Evolutionary conservation across 2,113 vertebrate genomes (phyloP).

Genomic region (Sarotherodon lohbergeri): DNA sequence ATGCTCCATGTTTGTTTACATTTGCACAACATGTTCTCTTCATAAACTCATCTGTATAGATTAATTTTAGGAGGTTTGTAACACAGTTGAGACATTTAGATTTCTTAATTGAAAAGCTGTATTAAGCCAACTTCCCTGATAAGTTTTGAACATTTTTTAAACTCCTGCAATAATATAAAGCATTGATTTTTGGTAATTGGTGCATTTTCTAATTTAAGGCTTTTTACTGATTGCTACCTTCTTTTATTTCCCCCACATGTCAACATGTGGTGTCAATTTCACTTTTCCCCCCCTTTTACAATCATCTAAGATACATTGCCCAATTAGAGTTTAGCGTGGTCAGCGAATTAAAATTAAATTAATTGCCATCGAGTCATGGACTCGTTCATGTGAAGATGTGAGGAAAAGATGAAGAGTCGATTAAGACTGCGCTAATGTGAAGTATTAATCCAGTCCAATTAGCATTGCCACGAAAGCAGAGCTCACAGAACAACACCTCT

Average conservation of each 20-base stretch:
- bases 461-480: slow-evolving; percentile 25
- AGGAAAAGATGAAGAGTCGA: slow-evolving; percentile 19
- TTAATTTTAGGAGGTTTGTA: neutral
- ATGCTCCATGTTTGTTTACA: neutral
- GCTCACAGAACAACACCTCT: slow-evolving; percentile 33
- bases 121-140: rapidly evolving
- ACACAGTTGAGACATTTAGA: neutral
- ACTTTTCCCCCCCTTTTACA: neutral
- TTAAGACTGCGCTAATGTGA: slow-evolving; percentile 33
- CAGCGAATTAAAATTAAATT: slow-evolving; percentile 15
- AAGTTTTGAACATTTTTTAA: neutral
- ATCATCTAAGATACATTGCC: neutral
- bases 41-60: neutral
- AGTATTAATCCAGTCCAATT: slow-evolving; percentile 58
- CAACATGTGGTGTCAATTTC: neutral
- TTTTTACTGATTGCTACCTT: neutral
- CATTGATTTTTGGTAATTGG: neutral
- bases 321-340: neutral
- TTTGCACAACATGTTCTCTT: neutral
- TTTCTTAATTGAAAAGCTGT: neutral
- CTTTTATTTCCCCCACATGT: neutral
- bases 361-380: slow-evolving; percentile 7
- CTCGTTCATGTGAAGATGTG: neutral
- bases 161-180: neutral
- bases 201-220: neutral